Evolutionary conservation across 1,140 invertebrate genomes (phyloP).

Genomic region (Lepidurus arcticus): DNA sequence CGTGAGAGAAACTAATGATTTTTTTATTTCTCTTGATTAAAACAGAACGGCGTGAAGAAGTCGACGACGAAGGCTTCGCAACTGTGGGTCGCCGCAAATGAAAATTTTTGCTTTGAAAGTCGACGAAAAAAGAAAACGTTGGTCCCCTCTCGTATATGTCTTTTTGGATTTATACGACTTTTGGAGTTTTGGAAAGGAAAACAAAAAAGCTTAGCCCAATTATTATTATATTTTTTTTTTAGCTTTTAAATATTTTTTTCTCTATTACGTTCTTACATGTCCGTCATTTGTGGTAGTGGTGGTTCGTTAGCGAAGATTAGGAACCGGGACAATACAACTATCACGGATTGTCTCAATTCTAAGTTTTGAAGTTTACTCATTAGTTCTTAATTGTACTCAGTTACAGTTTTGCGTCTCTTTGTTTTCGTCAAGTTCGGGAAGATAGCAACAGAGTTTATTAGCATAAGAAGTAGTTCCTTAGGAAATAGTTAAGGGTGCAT

Average conservation of each 20-base stretch:
- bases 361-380: neutral
- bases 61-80: constrained; percentile 28
- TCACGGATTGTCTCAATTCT: neutral
- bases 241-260: constrained; percentile 2
- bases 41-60: constrained; percentile 24
- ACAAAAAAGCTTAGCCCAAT: neutral
- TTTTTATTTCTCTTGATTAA: neutral
- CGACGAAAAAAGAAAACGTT: neutral
- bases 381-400: neutral
- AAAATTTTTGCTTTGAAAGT: neutral
- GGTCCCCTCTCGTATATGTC: neutral
- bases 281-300: constrained; percentile 10
- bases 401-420: neutral
- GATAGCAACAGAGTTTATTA: neutral
- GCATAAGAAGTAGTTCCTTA: neutral
- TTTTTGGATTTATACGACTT: constrained; percentile 19
- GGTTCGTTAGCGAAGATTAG: neutral
- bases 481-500: neutral
- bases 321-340: constrained; percentile 4
- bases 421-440: neutral
- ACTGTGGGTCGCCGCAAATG: constrained; percentile 23
- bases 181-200: neutral
- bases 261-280: neutral
- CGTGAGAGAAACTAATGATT: neutral
- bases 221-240: neutral